phyloP scores from a whole-genome alignment of 2,113 vertebrate species.

The Pseudorhombus dupliciocellatus region DNA sequence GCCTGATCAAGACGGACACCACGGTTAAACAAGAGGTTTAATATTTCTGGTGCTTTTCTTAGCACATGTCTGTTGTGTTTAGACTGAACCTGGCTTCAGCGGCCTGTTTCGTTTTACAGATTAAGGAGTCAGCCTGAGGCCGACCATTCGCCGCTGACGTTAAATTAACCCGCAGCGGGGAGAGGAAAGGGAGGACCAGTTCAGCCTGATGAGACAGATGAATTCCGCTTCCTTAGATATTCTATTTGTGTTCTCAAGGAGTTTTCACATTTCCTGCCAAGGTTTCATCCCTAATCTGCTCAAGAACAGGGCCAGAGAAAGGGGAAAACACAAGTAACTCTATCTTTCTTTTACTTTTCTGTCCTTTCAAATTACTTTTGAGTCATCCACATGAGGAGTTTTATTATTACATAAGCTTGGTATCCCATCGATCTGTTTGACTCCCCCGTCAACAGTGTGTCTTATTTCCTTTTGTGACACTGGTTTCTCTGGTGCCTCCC shows the following conservation, averaged over 20 bases:
- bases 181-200: conserved; percentile 11
- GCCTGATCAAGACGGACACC: conserved; percentile 16
- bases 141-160: conserved; percentile 5
- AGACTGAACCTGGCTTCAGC: conserved; percentile 1
- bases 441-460: conserved; percentile 12
- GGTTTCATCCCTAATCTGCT: conserved; percentile 26
- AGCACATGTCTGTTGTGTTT: conserved; percentile 17
- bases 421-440: conserved; percentile 34
- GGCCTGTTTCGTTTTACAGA: conserved; percentile 19
- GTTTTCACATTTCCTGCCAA: conserved; percentile 36
- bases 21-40: conserved; percentile 25
- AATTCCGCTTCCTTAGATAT: conserved; percentile 4
- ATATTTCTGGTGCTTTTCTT: conserved; percentile 18
- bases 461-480: conserved; percentile 64
- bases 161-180: conserved; percentile 5
- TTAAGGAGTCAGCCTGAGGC: conserved; percentile 31
- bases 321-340: background rate
- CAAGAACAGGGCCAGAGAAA: conserved; percentile 5
- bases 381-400: conserved; percentile 8
- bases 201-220: conserved; percentile 18
- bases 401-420: conserved; percentile 24
- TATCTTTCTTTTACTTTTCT: conserved; percentile 14
- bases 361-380: conserved; percentile 31
- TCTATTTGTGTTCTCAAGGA: conserved; percentile 38
- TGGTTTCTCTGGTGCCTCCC: conserved; percentile 33